Base-by-base conservation (phyloP, 2,888 invertebrate genomes). In the Drosophila nigritarsus region DNA sequence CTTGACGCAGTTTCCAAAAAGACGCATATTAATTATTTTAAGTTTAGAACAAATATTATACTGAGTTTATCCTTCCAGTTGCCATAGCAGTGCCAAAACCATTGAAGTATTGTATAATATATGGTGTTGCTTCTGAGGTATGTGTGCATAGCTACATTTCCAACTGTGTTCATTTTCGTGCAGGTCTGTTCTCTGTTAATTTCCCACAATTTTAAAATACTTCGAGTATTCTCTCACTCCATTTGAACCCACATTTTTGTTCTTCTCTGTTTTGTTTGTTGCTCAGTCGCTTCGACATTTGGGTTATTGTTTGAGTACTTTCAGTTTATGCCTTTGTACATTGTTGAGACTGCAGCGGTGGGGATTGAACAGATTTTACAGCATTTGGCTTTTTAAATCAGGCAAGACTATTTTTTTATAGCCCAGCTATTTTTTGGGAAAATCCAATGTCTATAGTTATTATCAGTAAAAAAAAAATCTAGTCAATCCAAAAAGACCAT, bases 311-410 rank as follows among this genome's bases (percentile, higher is more conserved):
- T 6, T 38, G 15, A 24, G 15, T 24, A 20, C 7, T 62, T 42
- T 55, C 11, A 34, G 55, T 29, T 66, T 66, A 70, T 73, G 54
- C 53, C 49, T 8, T 40, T 80, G 42, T 53, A 60, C 30, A 65
- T 66, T 45, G 50, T 53, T 32, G 1, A 18, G 15, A 50, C 58
- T 42, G 53, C 24, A 42, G n/a, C 29, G 6, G 45, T 8, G 51
- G 56, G 20, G 40, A 60, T 29, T 65, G 49, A 42, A 55, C 53
- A 65, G 50, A 64, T 55, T 54, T 51, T 30, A n/a, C 58, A 65
- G 58, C 40, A 53, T 62, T 75, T 50, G 38, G 53, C 53, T 65
- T 68, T 69, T 66, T 68, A 54, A 81, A 77, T 69, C 64, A 8
- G 30, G 11, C 1, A 13, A 40, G 20, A 15, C 34, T 20, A 7